Base-by-base conservation (phyloP, 2,113 vertebrate genomes). In the Pseudorhombus dupliciocellatus region DNA sequence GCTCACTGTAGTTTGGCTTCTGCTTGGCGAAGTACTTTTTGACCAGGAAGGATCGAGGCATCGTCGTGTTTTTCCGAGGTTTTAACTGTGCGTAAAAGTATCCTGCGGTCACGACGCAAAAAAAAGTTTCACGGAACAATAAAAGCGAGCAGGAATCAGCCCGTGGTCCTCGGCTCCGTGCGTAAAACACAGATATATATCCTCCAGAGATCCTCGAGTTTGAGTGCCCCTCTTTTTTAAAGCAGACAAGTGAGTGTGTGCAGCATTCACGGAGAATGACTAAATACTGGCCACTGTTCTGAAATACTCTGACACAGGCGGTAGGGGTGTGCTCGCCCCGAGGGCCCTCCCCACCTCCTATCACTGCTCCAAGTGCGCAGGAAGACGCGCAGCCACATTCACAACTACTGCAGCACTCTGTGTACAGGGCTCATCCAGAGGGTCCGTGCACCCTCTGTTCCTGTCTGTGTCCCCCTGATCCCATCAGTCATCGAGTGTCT, bases 11-110 rank as follows among this genome's bases (percentile, higher is more conserved):
- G 91, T 98, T 98, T 11, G 97, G 97, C 66, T 97, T 97, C 92
- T 97, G 96, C 91, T 92, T 96, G 42, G 95, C 93, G 81, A 97
- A 95, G 62, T 96, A 95, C 88, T 98, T 97, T 91, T 98, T 96
- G 70, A 98, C 96, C 24, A 98, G 91, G 83, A 98, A 98, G 18
- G 96, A 98, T 10, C 97, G 96, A 88, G 97, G 97, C 97, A 98
- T 98, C 86, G 87, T 95, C 85, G 85, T 73, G 42, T 4, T 68
- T 62, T 61, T 52, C 48, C 51, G 66, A 1, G 61, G 70, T 6
- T n/a, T 59, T 3, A 63, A 40, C 37, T 63, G 82, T 90, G 87
- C 84, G 84, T 88, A 83, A 90, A 92, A 89, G 83, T 86, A 75
- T 85, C 83, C 85, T 56, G 70, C 52, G 79, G 74, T 62, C 77